Base-by-base conservation (phyloP, 2,113 vertebrate genomes). In the Ardeotis arabs region DNA sequence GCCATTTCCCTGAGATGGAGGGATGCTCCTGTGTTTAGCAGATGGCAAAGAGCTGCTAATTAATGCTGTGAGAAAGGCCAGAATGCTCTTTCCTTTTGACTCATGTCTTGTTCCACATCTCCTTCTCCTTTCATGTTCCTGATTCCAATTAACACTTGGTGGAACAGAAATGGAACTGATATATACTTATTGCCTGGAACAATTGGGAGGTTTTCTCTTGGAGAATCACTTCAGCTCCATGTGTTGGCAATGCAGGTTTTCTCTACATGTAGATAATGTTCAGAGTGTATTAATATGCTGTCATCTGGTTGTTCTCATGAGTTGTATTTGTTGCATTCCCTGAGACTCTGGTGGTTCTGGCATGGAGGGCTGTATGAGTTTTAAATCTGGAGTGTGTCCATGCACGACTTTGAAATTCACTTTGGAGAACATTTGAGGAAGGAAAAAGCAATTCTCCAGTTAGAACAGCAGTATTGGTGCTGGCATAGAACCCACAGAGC, bases 381-480 rank as follows among this genome's bases (percentile, higher is more conserved):
- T 92, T 52, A 78, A 86, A 84, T 89, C 90, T 96, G 96, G 96
- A 96, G 60, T 78, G 68, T 66, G 68, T 92, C 95, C 92, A 92
- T 90, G 83, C 92, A 92, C 41, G 62, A 96, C 86, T 95, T 91
- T 53, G 60, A 94, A 82, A 82, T 69, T 82, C 83, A 76, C 60
- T 87, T 85, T 62, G 41, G 80, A 93, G 80, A 92, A 76, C 16
- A 55, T 79, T 66, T 31, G 53, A 84, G 80, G 66, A 89, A 94
- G 53, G 53, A 75, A 92, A 94, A 97, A 66, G 74, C 55, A 87
- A 22, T 73, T 92, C 84, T 93, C n/a, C 73, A 87, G 91, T 79
- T 92, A 82, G 86, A 75, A 62, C 45, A 93, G 67, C 37, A 45
- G 20, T 75, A 62, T 23, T 91, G 69, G n/a, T 95, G 84, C 77